These are phyloP conservation scores for Myiotriccus ornatus DNA, from an alignment of 2,797 vertebrate species.

Conservation along the genomic window DNA sequence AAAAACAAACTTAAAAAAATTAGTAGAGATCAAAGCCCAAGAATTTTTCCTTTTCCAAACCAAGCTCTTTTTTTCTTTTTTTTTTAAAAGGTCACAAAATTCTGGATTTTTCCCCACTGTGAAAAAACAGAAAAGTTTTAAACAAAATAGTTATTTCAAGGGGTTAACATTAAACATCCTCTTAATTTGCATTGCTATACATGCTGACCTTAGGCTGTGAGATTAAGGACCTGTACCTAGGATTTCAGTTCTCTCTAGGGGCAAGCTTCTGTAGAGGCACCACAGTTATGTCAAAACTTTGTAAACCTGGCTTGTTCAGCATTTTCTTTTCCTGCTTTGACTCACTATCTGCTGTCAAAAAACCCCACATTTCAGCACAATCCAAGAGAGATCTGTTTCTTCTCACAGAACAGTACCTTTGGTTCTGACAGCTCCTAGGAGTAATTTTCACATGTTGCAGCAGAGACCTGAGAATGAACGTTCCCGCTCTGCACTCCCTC, in stretches of 20 bases:
- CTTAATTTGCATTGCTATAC: neutral
- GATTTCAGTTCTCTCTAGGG: neutral
- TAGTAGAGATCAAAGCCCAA: neutral
- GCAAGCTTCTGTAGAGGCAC: neutral
- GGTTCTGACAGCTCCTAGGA: neutral
- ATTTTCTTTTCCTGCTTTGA: neutral
- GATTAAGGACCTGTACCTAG: neutral
- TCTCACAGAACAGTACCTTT: neutral
- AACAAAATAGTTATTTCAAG: neutral
- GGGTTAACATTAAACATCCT: neutral
- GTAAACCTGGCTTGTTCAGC: neutral
- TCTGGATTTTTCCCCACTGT: neutral
- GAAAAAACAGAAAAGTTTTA: neutral
- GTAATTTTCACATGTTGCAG: neutral
- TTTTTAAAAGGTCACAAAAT: neutral
- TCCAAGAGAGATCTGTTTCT: neutral
- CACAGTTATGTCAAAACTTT: neutral
- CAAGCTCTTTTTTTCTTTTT: accelerated
- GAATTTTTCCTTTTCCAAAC: neutral
- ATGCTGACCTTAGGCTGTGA: neutral
- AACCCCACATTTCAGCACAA: neutral
- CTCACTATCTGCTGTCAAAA: slow-evolving; percentile 1
- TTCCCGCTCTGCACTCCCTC: neutral
- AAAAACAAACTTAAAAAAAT: neutral
- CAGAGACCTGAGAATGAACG: neutral